A percentile compares a stretch with the other conserved stretches of the same genome.
phyloP scores from a whole-genome alignment of 92 coral and sea anemone species.

The Montipora capitata region DNA sequence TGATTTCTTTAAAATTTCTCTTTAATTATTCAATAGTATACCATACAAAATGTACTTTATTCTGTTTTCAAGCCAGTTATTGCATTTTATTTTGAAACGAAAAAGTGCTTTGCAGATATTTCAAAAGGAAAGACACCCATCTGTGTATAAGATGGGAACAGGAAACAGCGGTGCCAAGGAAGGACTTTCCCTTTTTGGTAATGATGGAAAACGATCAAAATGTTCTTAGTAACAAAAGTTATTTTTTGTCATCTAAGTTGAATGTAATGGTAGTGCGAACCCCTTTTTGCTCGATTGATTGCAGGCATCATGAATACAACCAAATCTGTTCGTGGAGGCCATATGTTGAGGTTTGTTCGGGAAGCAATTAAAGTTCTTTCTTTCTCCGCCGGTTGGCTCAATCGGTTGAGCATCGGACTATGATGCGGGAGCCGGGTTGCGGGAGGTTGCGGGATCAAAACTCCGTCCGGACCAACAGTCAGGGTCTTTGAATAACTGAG shows the following conservation, averaged over 20 bases:
- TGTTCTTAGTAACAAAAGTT: neutral
- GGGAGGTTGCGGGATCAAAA: no score
- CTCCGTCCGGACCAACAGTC: no score
- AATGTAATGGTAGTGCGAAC: no score
- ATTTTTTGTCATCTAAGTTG: no score
- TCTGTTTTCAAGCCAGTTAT: neutral
- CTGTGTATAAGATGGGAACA: constrained; percentile 93
- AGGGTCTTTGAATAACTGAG: no score
- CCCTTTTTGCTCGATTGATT: neutral
- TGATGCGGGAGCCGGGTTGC: no score
- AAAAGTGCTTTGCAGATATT: constrained; percentile 93
- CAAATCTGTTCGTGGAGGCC: constrained; percentile 88
- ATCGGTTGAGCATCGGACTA: no score
- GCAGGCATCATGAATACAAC: constrained; percentile 95
- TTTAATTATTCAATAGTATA: neutral
- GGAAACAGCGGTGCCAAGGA: constrained; percentile 90
- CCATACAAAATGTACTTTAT: neutral
- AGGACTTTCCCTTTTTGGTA: constrained; percentile 97
- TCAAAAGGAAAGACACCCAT: constrained; percentile 97
- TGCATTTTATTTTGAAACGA: neutral
- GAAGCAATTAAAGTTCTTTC: no score
- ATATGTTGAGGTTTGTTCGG: constrained; percentile 80
- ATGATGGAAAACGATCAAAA: neutral
- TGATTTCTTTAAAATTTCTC: no score
- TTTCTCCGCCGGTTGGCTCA: no score